Base-by-base conservation (phyloP, 2,113 vertebrate genomes). In the Lasiurus cinereus region DNA sequence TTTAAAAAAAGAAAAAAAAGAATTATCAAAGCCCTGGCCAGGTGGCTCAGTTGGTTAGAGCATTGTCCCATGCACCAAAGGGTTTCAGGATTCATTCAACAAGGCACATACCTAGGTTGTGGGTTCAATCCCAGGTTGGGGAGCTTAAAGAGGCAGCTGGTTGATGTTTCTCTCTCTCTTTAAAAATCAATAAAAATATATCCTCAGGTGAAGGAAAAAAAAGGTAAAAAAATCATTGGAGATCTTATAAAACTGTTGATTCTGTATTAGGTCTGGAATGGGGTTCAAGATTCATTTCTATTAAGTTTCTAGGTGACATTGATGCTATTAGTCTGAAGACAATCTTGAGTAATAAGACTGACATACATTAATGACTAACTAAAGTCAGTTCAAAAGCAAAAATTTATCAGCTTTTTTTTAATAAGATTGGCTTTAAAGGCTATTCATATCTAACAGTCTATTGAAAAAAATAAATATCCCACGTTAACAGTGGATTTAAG, bases 201-300 rank as follows among this genome's bases (percentile, higher is more conserved):
- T 66, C 29, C 14, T 66, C 64, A 31, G 29, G 64, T 66, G 64
- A 66, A 31, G 62, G 5, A 2, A 15, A 66, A 66, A 66, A 31
- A 31, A 31, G 2, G 29, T 31, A 66, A 15, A 66, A 64, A 29
- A 94, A 83, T 69, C n/a, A 92, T 10, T 15, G 69, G 1, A 22
- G 73, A 88, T 54, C 22, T 74, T 79, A 22, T 77, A 48, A 76
- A 70, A 82, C 80, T 83, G 54, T 78, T 83, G 62, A 92, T 79
- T 89, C 24, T 83, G 21, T 15, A 79, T 4, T 3, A 87, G 1
- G 39, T 54, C 27, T 66, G 16, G 15, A 85, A 16, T 88, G 9
- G 48, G 8, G 50, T 72, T 84, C 66, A 80, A 64, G 83, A 70
- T 56, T 72, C 1, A n/a, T 66, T 93, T 76, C 33, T 67, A 83